phyloP scores from a whole-genome alignment of 2,797 vertebrate species.

The Enteromius thamalakanensis region DNA sequence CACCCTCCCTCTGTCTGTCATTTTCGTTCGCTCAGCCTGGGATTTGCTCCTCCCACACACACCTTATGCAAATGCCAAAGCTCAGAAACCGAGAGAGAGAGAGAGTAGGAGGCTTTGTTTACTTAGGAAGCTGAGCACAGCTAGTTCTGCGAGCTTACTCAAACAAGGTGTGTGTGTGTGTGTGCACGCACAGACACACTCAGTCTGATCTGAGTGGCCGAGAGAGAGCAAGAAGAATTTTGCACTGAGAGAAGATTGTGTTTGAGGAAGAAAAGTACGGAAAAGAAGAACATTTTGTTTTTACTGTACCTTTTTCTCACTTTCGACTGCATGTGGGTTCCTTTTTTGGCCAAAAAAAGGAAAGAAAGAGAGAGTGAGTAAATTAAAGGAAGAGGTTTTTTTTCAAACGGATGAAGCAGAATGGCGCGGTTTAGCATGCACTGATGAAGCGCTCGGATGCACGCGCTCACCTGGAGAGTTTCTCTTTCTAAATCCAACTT shows the following conservation, averaged over 20 bases:
- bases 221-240: constrained; percentile 56
- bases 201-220: constrained; percentile 52
- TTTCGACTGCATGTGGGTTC: not conserved
- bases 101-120: constrained; percentile 78
- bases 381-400: not conserved
- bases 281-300: constrained; percentile 66
- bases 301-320: constrained; percentile 54
- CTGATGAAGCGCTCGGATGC: constrained; percentile 21
- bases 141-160: constrained; percentile 68
- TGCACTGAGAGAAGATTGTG: constrained; percentile 41
- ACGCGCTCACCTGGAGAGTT: constrained; percentile 38
- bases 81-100: constrained; percentile 63
- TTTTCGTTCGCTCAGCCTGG: constrained; percentile 31
- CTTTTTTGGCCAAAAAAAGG: not conserved
- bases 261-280: constrained; percentile 58
- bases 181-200: constrained; percentile 42
- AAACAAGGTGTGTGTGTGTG: constrained; percentile 59
- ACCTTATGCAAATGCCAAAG: constrained; percentile 83
- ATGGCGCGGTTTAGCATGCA: constrained; percentile 10
- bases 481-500: constrained; percentile 39
- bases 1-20: constrained; percentile 32
- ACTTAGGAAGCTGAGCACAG: constrained; percentile 74
- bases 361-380: constrained; percentile 5
- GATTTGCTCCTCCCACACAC: constrained; percentile 75
- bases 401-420: constrained; percentile 14